Evolutionary conservation across 1,140 invertebrate species (phyloP).

Genomic region (Pteromalus puparum): DNA sequence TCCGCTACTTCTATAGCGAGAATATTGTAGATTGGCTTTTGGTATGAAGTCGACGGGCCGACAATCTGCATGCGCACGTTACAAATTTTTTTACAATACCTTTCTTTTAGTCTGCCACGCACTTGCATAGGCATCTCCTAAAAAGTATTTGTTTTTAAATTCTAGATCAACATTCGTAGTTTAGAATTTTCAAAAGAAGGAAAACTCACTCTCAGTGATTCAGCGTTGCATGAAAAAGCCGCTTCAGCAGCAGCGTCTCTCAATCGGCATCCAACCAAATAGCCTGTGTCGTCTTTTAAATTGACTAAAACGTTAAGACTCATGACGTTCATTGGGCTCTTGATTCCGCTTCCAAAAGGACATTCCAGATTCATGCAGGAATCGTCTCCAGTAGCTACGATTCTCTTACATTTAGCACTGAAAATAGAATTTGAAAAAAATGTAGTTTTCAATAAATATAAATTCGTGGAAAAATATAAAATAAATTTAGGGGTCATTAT

Average conservation of each 20-base stretch:
- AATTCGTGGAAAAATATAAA: no score
- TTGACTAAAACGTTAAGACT: slow-evolving; percentile 69
- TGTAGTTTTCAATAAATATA: not conserved
- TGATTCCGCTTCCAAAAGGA: slow-evolving; percentile 69
- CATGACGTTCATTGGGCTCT: slow-evolving; percentile 61
- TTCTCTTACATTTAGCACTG: slow-evolving; percentile 70
- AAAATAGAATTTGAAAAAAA: slow-evolving; percentile 28
- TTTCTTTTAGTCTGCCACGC: slow-evolving; percentile 64
- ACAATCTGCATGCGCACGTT: slow-evolving; percentile 67
- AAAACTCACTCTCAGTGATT: slow-evolving; percentile 63
- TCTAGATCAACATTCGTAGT: not conserved
- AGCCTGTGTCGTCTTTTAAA: slow-evolving; percentile 72
- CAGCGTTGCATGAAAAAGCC: slow-evolving; percentile 62
- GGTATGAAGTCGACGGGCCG: slow-evolving; percentile 62
- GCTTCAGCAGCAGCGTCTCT: slow-evolving; percentile 66
- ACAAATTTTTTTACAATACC: slow-evolving; percentile 61
- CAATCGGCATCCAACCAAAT: slow-evolving; percentile 70
- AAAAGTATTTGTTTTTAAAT: slow-evolving; percentile 20
- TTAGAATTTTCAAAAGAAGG: not conserved
- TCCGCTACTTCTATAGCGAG: slow-evolving; percentile 60
- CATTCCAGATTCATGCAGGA: slow-evolving; percentile 74
- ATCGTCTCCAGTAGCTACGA: slow-evolving; percentile 59
- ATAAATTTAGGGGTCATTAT: no score
- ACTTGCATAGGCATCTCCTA: slow-evolving; percentile 63
- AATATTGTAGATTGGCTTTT: slow-evolving; percentile 68